phyloP scores from a whole-genome alignment of 2,888 invertebrate species.

The Palloptera scutellata region DNA sequence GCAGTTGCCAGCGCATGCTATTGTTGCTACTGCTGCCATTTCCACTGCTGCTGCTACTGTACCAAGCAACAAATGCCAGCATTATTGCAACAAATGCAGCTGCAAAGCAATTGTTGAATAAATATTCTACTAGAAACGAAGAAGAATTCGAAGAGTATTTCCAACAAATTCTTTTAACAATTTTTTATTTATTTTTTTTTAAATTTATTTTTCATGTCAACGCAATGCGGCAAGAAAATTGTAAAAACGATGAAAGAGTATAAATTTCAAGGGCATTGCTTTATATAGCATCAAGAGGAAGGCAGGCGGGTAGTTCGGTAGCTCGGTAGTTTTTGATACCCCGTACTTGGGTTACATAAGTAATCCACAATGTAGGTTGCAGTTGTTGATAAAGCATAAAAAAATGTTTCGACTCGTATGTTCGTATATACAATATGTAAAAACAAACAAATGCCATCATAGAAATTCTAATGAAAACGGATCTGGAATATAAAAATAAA shows the following conservation, averaged over 20 bases:
- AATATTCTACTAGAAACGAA: conserved; percentile 28
- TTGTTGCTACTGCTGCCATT: neutral
- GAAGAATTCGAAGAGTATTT: neutral
- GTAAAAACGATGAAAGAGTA: too few species aligned
- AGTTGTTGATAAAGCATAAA: too few species aligned
- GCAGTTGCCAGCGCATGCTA: neutral
- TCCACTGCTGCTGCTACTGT: neutral
- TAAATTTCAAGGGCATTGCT: too few species aligned
- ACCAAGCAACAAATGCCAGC: conserved; percentile 17
- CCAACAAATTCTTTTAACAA: neutral
- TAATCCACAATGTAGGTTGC: too few species aligned
- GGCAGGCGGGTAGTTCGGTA: too few species aligned
- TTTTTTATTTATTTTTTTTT: neutral
- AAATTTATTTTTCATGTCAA: conserved; percentile 23
- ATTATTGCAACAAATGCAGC: conserved; percentile 27
- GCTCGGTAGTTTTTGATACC: too few species aligned
- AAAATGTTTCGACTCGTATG: too few species aligned
- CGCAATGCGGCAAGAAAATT: conserved; percentile 32
- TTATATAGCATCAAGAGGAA: too few species aligned
- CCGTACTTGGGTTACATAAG: too few species aligned
- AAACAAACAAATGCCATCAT: too few species aligned
- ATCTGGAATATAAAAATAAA: neutral
- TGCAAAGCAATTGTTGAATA: conserved; percentile 35
- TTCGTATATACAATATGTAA: too few species aligned
- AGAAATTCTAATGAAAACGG: too few species aligned